These are phyloP conservation scores for Trissolcus basalis DNA, from an alignment of 1,140 invertebrate genomes.

Conservation along the genomic window DNA sequence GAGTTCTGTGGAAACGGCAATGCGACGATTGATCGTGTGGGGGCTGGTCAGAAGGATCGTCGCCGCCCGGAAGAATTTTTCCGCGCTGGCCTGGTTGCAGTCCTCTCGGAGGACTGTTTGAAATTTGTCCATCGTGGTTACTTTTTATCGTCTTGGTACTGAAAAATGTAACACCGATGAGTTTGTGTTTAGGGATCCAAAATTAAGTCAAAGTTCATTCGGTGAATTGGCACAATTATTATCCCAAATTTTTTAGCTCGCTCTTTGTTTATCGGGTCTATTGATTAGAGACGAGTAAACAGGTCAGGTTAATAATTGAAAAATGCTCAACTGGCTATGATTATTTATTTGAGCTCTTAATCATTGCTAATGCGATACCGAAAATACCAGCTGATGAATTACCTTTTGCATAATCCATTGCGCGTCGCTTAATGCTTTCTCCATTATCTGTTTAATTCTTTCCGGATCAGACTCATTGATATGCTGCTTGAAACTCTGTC, in stretches of 20 bases:
- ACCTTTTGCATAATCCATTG: conserved; percentile 89
- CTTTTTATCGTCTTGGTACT: conserved; percentile 38
- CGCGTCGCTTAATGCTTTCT: conserved; percentile 84
- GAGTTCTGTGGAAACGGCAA: conserved; percentile 65
- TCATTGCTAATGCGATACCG: neutral
- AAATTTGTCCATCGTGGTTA: conserved; percentile 41
- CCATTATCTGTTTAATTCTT: conserved; percentile 85
- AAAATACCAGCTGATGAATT: conserved; percentile 15
- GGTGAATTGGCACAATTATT: too few relatives aligned
- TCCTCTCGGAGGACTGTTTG: conserved; percentile 43
- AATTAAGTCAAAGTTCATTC: too few relatives aligned
- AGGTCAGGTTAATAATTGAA: too few relatives aligned
- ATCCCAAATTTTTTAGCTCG: too few relatives aligned
- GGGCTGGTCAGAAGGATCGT: conserved; percentile 69
- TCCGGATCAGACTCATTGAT: conserved; percentile 83
- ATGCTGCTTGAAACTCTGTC: conserved; percentile 86
- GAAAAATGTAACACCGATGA: conserved; percentile 39
- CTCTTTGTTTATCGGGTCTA: too few relatives aligned
- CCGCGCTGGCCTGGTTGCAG: conserved; percentile 14
- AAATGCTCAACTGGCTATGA: too few relatives aligned
- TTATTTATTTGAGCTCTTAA: neutral
- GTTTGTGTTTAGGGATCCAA: too few relatives aligned
- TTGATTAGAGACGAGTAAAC: too few relatives aligned
- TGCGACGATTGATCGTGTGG: conserved; percentile 72
- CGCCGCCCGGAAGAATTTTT: conserved; percentile 69